Base-by-base conservation (phyloP, 2,113 vertebrate species). In the Camelus bactrianus region DNA sequence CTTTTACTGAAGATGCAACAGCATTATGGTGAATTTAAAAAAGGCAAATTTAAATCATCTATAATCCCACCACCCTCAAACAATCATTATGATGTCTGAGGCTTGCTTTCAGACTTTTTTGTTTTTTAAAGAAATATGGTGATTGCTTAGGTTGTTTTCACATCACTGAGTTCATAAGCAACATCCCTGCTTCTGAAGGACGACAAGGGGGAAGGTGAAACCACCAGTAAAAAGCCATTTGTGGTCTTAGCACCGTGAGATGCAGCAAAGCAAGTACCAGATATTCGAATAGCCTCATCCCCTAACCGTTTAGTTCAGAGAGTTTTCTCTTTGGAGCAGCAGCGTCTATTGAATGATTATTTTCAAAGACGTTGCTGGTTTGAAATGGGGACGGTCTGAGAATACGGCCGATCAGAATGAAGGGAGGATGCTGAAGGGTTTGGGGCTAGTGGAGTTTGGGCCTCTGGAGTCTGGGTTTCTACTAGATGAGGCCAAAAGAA, bases 171-270 rank as follows among this genome's bases (percentile, higher is more conserved):
- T 97, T 95, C 84, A 75, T 84, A 84, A 42, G 60, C 46, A 38
- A 24, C 48, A 6, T 5, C 1, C 0, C 50, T 14, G 8, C 17
- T 86, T 77, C 54, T 80, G 16, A 91, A 76, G 46, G 56, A n/a
- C 6, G 15, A 3, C n/a, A 50, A 46, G 16, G 0, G 3, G 11
- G 22, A 4, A n/a, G 0, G 38, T 5, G 7, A 35, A 6, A 4
- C 17, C 62, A 82, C 38, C 24, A 2, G 26, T 52, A 17, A 12
- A 60, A 52, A 69, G 56, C 30, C 1, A 1, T 8, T 62, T 19
- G 24, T 35, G 26, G 5, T 13, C 16, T 46, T 7, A n/a, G 15
- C 5, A 1, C 28, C 6, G 3, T 5, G 14, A 16, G 19, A 30
- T 0, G 1, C 9, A 0, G 8, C 4, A 14, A 54, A 11, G 22